Evolutionary conservation across 1,140 invertebrate species (phyloP), one percentile per base, ranked within the genome.

Genomic region (Rhagoletis zephyria): DNA sequence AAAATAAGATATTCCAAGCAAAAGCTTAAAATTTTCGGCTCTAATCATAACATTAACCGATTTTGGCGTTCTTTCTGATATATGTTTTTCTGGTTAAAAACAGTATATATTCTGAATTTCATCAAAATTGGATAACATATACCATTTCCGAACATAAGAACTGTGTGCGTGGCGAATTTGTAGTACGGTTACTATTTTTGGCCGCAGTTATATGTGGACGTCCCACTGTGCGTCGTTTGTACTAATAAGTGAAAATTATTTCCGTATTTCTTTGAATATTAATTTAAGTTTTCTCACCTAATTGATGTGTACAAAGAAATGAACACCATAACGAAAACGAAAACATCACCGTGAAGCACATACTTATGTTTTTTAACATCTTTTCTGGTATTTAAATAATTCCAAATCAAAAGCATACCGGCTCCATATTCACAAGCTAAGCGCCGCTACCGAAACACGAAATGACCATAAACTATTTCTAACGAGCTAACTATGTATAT

Each of bases 231-330:
- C 30, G 30, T 30, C 30, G 30, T 30, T 30, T 30, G 30, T 30
- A 30, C 30, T 30, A 30, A 14, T 48, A 56, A 56, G 67, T 16
- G 67, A 42, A 74, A 56, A 74, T 14, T 74, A 74, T n/a, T 74
- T 45, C 67, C 67, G 67, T 42, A 74, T 74, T 48, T 12, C 67
- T 74, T 48, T 74, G 67, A 74, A 48, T 74, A 45, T 74, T 45
- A 74, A 74, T 74, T 74, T 74, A 5, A 12, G n/a, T 74, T 74
- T 74, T 74, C 67, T 74, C 67, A 74, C 67, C 42, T 42, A 74
- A 74, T 74, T 74, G 12, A 74, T 74, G 45, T 74, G 67, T 74
- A 74, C 30, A 16, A 42, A 74, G 40, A 48, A 63, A 14, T 74
- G 30, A 74, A 74, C 4, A 14, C 14, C n/a, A 74, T 45, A 74